Conservation (phyloP, 2,797 vertebrate species). For the Sternarchorhynchus goeldii region DNA sequence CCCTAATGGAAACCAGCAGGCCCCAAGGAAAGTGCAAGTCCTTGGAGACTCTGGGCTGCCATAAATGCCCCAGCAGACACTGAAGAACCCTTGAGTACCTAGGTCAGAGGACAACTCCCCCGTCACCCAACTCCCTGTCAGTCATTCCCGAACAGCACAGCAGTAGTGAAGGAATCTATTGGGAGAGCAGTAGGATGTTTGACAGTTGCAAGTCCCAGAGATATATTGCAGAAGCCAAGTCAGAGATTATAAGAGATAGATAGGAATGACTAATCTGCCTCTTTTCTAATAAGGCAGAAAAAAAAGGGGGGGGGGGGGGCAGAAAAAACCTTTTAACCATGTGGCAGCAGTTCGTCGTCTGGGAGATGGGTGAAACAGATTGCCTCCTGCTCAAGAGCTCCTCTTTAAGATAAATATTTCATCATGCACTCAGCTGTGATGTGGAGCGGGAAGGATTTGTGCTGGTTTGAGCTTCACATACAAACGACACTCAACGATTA, state of each 20-base stretch:
- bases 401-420: conserved; percentile 65
- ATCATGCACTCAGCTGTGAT: conserved; percentile 42
- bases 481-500: conserved; percentile 68
- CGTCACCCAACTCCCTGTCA: neutral
- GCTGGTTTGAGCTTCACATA: conserved; percentile 60
- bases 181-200: neutral
- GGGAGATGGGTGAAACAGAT: neutral
- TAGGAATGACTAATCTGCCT: neutral
- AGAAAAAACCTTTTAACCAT: neutral
- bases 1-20: conserved; percentile 24
- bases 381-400: neutral
- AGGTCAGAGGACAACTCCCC: conserved; percentile 15
- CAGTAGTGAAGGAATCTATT: neutral
- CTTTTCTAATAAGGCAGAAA: neutral
- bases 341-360: neutral
- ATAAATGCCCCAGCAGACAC: neutral
- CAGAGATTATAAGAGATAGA: conserved; percentile 14
- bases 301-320: neutral
- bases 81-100: neutral
- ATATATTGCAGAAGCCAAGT: neutral
- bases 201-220: neutral
- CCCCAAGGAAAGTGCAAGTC: neutral
- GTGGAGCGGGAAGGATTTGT: conserved; percentile 56
- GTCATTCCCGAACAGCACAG: neutral
- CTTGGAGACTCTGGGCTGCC: conserved; percentile 19